These are phyloP conservation scores for Diorhabda sublineata DNA, from an alignment of 1,140 invertebrate species.

Conservation along the genomic window DNA sequence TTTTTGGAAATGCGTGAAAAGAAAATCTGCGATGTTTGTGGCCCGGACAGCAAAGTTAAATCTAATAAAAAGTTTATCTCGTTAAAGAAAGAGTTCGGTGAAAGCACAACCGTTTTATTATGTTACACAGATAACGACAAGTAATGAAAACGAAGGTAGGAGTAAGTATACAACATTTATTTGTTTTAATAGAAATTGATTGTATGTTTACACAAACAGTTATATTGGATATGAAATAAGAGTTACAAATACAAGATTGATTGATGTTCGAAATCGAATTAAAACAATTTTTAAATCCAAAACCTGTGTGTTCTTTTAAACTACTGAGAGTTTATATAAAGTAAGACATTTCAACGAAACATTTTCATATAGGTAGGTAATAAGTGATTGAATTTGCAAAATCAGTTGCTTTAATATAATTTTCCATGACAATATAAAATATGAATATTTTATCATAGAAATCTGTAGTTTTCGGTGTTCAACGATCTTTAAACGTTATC, in stretches of 20 bases:
- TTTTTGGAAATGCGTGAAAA: neutral
- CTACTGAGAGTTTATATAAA: too few species aligned
- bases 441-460: too few species aligned
- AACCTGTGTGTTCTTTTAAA: too few species aligned
- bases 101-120: constrained; percentile 8
- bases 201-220: constrained; percentile 7
- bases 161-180: constrained; percentile 10
- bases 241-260: constrained; percentile 8
- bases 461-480: too few species aligned
- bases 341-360: too few species aligned
- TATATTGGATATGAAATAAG: constrained; percentile 11
- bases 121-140: constrained; percentile 9
- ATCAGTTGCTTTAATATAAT: too few species aligned
- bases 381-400: too few species aligned
- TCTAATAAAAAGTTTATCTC: constrained; percentile 3
- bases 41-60: neutral
- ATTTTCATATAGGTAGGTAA: too few species aligned
- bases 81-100: constrained; percentile 4
- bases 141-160: constrained; percentile 14
- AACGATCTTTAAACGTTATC: too few species aligned
- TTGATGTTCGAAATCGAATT: neutral
- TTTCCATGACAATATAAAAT: too few species aligned
- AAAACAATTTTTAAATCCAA: neutral
- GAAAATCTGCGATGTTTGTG: neutral
- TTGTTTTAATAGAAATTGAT: constrained; percentile 16